Base-by-base conservation (phyloP, 1,140 invertebrate genomes). In the Drosophila albomicans region DNA sequence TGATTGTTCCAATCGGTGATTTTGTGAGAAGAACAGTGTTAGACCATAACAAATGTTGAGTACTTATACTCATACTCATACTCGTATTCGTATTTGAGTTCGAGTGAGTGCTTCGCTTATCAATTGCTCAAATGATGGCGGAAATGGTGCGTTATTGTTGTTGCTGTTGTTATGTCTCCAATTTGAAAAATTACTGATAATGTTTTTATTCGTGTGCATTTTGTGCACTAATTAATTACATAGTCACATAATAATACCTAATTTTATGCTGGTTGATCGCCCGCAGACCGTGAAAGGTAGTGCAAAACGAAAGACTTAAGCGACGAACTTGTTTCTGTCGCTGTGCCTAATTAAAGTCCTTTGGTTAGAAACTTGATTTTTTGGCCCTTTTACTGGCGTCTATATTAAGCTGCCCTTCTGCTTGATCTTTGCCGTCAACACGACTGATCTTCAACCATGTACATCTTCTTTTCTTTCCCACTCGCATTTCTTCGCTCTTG, bases 1-100 rank as follows among this genome's bases (percentile, higher is more conserved):
- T 89, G 85, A 89, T 86, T 86, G 87, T 89, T 89, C 86, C 86
- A 87, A 89, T 89, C 82, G 70, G 62, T 90, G 86, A 90, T 86
- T 89, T 82, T 86, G 72, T 81, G 86, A 66, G 52, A 81, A 71
- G 61, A 62, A 63, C 52, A 74, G 82, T 87, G 82, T 87, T 76
- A 82, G 82, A 52, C 62, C 72, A 78, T 78, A 82, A 72, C 59
- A 61, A 28, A 15, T 28, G 32, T 38, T 8, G 3, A 25, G 20
- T 25, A 25, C 20, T 25, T 25, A 25, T 25, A 25, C 20, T 25
- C 20, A 3, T 25, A 25, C 20, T 25, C 20, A 8, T 25, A 45
- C 13, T 73, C 15, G 52, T 41, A 38, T 56, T 15, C 15, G 52
- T 38, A 38, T 56, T 35, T 28, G 11, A 4, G 7, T 54, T 35